Evolutionary conservation across 53 echinoderm and acorn worm genomes (phyloP).

Genomic region (Glandiceps talaboti): DNA sequence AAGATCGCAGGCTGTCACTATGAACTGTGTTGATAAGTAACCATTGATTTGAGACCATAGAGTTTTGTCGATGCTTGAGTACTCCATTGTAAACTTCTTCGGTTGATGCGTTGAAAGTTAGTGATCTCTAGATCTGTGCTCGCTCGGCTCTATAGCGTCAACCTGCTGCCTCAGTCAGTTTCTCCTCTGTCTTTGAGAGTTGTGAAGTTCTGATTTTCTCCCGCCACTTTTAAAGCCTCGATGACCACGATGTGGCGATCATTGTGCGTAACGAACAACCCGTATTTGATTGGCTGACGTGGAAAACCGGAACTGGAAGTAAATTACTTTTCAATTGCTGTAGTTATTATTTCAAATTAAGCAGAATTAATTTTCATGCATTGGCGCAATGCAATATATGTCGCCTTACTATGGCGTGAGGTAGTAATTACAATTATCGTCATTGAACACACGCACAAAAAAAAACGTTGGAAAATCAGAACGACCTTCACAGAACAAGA

Average conservation of each 20-base stretch:
- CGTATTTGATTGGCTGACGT: not conserved
- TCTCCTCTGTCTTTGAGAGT: not conserved
- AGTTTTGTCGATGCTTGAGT: not conserved
- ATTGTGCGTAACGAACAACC: not conserved
- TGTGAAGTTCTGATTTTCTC: not conserved
- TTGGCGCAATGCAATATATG: no score
- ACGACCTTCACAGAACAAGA: no score
- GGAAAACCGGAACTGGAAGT: not conserved
- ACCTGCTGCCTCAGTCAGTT: no score
- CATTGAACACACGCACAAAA: no score
- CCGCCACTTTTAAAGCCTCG: not conserved
- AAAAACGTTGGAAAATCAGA: no score
- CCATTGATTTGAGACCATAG: not conserved
- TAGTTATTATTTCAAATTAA: not conserved
- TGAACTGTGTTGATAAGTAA: not conserved
- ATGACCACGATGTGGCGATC: not conserved
- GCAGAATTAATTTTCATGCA: not conserved
- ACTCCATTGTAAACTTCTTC: not conserved
- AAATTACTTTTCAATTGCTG: not conserved
- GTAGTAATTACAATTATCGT: no score
- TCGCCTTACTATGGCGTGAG: no score
- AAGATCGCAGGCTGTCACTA: not conserved
- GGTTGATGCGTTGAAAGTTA: not conserved
- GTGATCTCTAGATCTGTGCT: not conserved
- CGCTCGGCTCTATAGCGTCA: no score